These are phyloP conservation scores for Bombus breviceps DNA, from an alignment of 1,140 invertebrate species.

Conservation along the genomic window DNA sequence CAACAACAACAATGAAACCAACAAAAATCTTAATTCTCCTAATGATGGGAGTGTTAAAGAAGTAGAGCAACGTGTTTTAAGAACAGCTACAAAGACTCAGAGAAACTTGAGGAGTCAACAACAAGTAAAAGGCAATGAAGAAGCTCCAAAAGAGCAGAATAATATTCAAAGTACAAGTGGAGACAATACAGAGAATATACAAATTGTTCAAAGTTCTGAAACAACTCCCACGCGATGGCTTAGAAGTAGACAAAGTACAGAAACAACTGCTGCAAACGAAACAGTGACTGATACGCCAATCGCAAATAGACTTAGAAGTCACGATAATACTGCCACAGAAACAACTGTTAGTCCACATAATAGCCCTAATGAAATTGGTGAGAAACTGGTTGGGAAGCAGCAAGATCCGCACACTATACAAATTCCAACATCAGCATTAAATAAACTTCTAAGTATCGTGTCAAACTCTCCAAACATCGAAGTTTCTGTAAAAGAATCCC, in stretches of 20 bases:
- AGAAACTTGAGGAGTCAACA: slow-evolving; percentile 57
- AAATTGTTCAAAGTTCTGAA: slow-evolving; percentile 41
- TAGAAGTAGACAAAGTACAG: slow-evolving; percentile 67
- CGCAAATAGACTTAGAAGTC: slow-evolving; percentile 75
- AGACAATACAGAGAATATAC: slow-evolving; percentile 24
- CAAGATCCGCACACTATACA: slow-evolving; percentile 74
- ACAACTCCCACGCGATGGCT: slow-evolving; percentile 61
- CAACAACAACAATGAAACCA: slow-evolving; percentile 73
- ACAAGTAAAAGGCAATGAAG: slow-evolving; percentile 58
- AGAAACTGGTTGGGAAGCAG: slow-evolving; percentile 36
- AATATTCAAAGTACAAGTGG: slow-evolving; percentile 39
- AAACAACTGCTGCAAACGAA: slow-evolving; percentile 45
- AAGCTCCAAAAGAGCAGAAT: slow-evolving; percentile 45
- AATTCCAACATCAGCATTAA: slow-evolving; percentile 78
- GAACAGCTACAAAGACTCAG: slow-evolving; percentile 46
- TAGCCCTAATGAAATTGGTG: slow-evolving; percentile 39
- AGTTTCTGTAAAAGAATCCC: slow-evolving; percentile 79
- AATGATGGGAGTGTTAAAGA: background rate
- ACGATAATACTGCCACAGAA: slow-evolving; percentile 58
- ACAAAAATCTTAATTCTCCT: slow-evolving; percentile 76
- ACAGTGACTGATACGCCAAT: slow-evolving; percentile 65
- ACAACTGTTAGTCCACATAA: slow-evolving; percentile 39
- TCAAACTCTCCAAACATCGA: slow-evolving; percentile 76
- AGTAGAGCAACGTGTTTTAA: background rate
- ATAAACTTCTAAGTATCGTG: slow-evolving; percentile 78